Evolutionary conservation across 2,888 invertebrate species (phyloP).

Genomic region (Tineola bisselliella): DNA sequence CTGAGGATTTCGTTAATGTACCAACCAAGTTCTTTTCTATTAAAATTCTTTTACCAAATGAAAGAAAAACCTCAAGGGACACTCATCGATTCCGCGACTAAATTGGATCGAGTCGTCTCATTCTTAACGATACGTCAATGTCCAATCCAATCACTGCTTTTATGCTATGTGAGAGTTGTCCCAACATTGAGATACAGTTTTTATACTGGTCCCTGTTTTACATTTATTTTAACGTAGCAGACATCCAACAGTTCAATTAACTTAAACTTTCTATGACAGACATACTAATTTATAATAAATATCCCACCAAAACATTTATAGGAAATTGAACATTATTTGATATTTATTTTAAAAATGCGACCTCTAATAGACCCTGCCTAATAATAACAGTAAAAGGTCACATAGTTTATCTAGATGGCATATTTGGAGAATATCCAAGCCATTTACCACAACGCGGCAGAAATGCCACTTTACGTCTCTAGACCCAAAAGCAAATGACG

Average conservation of each 20-base stretch:
- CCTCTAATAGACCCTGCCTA: constrained; percentile 15
- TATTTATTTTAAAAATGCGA: not conserved
- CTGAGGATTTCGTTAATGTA: not conserved
- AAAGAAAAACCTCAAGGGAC: constrained; percentile 33
- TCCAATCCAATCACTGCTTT: constrained; percentile 19
- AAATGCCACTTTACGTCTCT: constrained; percentile 37
- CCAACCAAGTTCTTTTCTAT: constrained; percentile 4
- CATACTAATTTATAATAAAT: no score
- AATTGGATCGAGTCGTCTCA: constrained; percentile 52
- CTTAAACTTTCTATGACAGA: no score
- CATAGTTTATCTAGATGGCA: constrained; percentile 53
- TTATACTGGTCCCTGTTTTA: not conserved
- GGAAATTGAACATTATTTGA: not conserved
- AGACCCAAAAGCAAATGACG: constrained; percentile 52
- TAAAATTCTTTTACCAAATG: constrained; percentile 10
- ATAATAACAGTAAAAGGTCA: constrained; percentile 48
- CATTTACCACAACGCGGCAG: constrained; percentile 51
- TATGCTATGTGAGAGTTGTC: not conserved
- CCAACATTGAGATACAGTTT: not conserved
- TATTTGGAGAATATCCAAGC: constrained; percentile 58
- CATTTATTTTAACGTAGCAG: not conserved
- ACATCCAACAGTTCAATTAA: no score
- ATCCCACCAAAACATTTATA: no score
- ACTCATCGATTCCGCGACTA: constrained; percentile 47
- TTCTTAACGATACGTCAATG: constrained; percentile 38